These are phyloP conservation scores for Zosterops lateralis DNA, from an alignment of 2,113 vertebrate genomes.

Conservation along the genomic window DNA sequence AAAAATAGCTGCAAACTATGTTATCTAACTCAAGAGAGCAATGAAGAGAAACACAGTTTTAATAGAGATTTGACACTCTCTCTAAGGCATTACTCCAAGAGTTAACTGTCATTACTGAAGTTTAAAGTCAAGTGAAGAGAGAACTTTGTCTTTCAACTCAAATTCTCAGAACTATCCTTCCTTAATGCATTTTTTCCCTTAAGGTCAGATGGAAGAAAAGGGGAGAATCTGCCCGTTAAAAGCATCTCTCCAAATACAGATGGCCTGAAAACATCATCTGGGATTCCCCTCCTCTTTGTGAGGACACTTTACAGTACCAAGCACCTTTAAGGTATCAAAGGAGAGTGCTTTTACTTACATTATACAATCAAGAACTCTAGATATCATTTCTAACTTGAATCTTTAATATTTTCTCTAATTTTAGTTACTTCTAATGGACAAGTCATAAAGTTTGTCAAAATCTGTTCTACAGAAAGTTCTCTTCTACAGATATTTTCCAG, in stretches of 20 bases:
- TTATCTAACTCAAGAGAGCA: neutral
- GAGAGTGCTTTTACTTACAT: slow-evolving; percentile 18
- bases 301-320: neutral
- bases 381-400: neutral
- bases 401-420: slow-evolving; percentile 28
- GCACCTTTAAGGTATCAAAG: neutral
- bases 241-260: slow-evolving; percentile 29
- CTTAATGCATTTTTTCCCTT: slow-evolving; percentile 51
- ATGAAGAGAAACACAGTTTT: neutral
- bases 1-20: neutral
- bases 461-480: neutral
- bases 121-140: slow-evolving; percentile 12
- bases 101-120: neutral
- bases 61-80: neutral
- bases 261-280: slow-evolving; percentile 16
- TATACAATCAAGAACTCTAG: neutral
- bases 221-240: neutral
- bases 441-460: neutral
- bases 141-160: neutral
- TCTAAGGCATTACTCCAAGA: neutral
- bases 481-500: neutral
- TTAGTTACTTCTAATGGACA: slow-evolving; percentile 9
- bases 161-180: neutral
- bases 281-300: slow-evolving; percentile 7
- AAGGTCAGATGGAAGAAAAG: slow-evolving; percentile 43